Evolutionary conservation across 2,113 vertebrate species (phyloP).

Genomic region (Clarias macrocephalus): DNA sequence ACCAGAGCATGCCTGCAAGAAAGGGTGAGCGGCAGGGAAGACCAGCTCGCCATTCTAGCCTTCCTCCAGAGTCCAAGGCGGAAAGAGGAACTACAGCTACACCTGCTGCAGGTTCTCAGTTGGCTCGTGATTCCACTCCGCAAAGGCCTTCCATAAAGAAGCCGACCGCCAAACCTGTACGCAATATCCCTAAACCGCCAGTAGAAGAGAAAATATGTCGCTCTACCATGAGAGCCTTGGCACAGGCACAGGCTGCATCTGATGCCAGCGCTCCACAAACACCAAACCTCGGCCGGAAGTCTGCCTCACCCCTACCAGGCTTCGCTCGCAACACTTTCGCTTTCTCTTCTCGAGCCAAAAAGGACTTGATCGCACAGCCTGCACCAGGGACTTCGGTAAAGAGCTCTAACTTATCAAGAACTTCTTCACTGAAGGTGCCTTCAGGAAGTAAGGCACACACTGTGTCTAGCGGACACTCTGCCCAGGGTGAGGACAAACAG

Average conservation of each 20-base stretch:
- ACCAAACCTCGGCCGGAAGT: constrained; percentile 59
- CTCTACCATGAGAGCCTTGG: constrained; percentile 74
- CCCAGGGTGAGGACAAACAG: constrained; percentile 68
- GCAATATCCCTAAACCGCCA: constrained; percentile 76
- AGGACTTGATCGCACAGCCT: constrained; percentile 66
- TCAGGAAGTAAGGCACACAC: constrained; percentile 60
- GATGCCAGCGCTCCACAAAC: constrained; percentile 67
- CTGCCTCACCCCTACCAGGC: constrained; percentile 70
- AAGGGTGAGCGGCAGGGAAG: constrained; percentile 71
- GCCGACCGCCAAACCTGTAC: constrained; percentile 83
- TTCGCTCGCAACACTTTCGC: constrained; percentile 93
- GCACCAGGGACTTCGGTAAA: constrained; percentile 68
- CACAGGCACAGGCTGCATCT: constrained; percentile 60
- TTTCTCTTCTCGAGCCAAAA: constrained; percentile 80
- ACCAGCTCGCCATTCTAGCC: constrained; percentile 75
- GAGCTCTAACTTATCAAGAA: constrained; percentile 69
- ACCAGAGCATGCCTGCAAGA: constrained; percentile 76
- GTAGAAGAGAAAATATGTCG: constrained; percentile 86
- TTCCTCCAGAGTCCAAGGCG: constrained; percentile 76
- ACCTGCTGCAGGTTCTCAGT: constrained; percentile 61
- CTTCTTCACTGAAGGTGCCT: constrained; percentile 73
- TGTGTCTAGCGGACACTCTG: constrained; percentile 58
- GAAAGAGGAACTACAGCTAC: constrained; percentile 63
- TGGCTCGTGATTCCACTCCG: constrained; percentile 69
- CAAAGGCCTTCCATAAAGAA: constrained; percentile 75